Base-by-base conservation (phyloP, 2,888 invertebrate genomes). In the Brachypterus glaber region DNA sequence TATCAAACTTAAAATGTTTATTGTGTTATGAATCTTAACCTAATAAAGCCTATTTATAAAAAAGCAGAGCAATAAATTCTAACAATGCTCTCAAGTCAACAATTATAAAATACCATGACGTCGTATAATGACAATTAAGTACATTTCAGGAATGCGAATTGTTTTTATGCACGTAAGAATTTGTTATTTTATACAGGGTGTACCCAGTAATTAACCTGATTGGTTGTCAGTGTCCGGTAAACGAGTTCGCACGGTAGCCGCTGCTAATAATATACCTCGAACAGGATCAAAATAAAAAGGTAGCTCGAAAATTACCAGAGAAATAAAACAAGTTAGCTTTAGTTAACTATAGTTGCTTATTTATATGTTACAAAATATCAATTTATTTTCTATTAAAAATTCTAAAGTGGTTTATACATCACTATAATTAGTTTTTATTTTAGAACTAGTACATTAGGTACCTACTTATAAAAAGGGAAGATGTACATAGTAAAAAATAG, bases 101-200 rank as follows among this genome's bases (percentile, higher is more conserved):
- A 45, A 49, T 49, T 49, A 49, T 49, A 49, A 49, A 47, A 47
- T 46, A 40, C 47, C 47, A 40, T 45, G 45, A 47, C 43, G 38
- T 33, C 44, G 45, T 47, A 27, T 43, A 40, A 39, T 30, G 34
- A 44, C 47, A 43, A 47, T 47, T 47, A 47, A 43, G 40, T 40
- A 36, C 41, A 34, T 47, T 49, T 47, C 44, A 37, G 41, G 49
- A 45, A 45, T 41, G 43, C 33, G n/a, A 35, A 35, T 39, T 34
- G 40, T 37, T 40, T 31, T 33, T 11, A 17, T 33, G 18, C 31
- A 35, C 39, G 17, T 12, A 31, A 39, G 35, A 39, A 34, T 34
- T 33, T 21, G 14, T 34, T 39, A 39, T 39, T 31, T 35, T 35
- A 21, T 21, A 21, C 21, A 21, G 21, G 21, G 21, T 21, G 21